Evolutionary conservation across 1,140 invertebrate species (phyloP).

Genomic region (Leptopilina clavipes): DNA sequence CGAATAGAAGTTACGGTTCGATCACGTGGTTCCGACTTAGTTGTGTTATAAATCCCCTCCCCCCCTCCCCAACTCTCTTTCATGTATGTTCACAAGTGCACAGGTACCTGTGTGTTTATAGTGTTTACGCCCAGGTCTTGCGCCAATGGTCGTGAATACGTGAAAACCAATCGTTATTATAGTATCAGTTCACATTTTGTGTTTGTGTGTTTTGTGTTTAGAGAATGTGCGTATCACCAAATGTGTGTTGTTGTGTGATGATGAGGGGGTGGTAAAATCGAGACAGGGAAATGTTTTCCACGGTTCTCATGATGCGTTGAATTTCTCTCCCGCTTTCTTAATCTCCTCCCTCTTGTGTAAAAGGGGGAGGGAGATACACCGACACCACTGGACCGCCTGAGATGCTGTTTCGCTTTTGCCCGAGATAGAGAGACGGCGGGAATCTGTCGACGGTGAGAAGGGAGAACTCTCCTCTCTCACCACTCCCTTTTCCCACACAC

Average conservation of each 20-base stretch:
- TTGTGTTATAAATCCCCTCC: conserved; percentile 44
- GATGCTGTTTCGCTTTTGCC: conserved; percentile 55
- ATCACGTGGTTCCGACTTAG: conserved; percentile 57
- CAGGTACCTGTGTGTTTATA: not conserved
- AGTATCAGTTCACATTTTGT: conserved; percentile 48
- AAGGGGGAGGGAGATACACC: conserved; percentile 40
- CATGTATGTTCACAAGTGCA: conserved; percentile 33
- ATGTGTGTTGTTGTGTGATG: not conserved
- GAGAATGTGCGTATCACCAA: conserved; percentile 35
- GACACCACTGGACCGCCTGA: conserved; percentile 65
- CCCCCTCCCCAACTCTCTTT: conserved; percentile 32
- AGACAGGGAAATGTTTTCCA: conserved; percentile 69
- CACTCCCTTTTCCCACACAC: conserved; percentile 38
- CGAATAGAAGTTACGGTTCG: conserved; percentile 52
- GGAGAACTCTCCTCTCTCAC: conserved; percentile 45
- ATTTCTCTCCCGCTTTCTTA: conserved; percentile 34
- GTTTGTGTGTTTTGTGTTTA: not conserved
- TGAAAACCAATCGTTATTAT: conserved; percentile 35
- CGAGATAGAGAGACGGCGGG: conserved; percentile 50
- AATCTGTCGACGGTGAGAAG: too few species aligned
- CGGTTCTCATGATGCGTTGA: conserved; percentile 68
- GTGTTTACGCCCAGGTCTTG: not conserved
- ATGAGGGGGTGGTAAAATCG: conserved; percentile 43
- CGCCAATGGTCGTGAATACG: conserved; percentile 40
- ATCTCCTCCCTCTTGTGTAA: conserved; percentile 23